Conservation (phyloP, 2,888 invertebrate genomes). For the Scaeva pyrastri region DNA sequence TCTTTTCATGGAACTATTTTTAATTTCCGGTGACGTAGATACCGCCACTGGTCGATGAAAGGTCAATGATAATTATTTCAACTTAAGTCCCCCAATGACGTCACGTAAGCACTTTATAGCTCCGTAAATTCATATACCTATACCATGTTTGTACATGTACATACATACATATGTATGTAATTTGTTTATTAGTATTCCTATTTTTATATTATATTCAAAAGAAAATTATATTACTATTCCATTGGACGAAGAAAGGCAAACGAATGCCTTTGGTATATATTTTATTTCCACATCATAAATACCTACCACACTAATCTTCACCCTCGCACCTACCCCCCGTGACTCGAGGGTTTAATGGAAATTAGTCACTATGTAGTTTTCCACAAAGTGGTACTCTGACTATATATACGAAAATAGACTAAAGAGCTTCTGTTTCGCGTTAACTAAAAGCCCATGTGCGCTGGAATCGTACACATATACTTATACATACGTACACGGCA, state of each 20-base stretch:
- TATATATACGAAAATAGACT: conserved; percentile 31
- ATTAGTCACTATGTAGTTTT: conserved; percentile 59
- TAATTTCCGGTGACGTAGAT: conserved; percentile 60
- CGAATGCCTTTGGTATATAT: background rate
- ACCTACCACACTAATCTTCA: background rate
- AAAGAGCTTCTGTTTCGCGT: conserved; percentile 23
- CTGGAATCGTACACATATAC: background rate
- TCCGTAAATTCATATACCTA: conserved; percentile 1
- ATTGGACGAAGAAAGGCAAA: conserved; percentile 6
- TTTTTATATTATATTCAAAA: background rate
- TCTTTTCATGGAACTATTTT: conserved; percentile 22
- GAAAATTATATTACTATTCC: conserved; percentile 7
- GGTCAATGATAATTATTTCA: conserved; percentile 61
- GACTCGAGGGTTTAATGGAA: conserved; percentile 47
- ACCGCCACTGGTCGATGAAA: conserved; percentile 35
- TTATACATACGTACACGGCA: background rate
- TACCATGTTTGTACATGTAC: too few species aligned
- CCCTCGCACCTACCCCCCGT: conserved; percentile 14
- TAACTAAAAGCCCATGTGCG: conserved; percentile 26
- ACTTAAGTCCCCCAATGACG: conserved; percentile 43
- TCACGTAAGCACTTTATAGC: conserved; percentile 14
- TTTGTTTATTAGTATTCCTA: conserved; percentile 38
- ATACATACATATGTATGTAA: too few species aligned
- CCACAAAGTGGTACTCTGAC: conserved; percentile 18
- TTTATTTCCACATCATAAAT: conserved; percentile 1